These are phyloP conservation scores for Eptatretus atami DNA, from an alignment of 2,797 vertebrate genomes.

Conservation along the genomic window DNA sequence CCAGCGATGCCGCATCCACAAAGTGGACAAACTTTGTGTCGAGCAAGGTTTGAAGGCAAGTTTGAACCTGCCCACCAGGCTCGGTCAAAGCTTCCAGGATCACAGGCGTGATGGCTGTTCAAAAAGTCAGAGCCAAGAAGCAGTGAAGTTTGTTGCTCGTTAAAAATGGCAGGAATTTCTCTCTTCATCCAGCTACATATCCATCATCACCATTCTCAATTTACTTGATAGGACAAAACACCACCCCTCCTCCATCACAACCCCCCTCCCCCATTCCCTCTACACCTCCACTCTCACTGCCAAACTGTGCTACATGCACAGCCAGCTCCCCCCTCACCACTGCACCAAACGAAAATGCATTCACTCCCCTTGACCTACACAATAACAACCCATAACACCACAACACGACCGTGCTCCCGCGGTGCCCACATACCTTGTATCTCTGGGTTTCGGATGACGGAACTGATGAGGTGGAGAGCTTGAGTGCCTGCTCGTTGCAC, in stretches of 20 bases:
- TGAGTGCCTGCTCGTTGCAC: constrained; percentile 95
- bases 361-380: no score
- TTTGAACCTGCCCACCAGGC: constrained; percentile 62
- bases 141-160: neutral
- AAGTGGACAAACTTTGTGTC: constrained; percentile 98
- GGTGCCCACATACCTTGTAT: constrained; percentile 34
- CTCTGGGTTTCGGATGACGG: constrained; percentile 89
- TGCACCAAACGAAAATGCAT: no score
- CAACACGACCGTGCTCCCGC: neutral
- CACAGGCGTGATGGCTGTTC: constrained; percentile 58
- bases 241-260: neutral
- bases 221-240: neutral
- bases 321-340: no score
- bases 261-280: neutral
- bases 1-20: constrained; percentile 76
- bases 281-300: neutral
- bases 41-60: constrained; percentile 67
- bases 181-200: no score
- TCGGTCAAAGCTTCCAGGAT: constrained; percentile 77
- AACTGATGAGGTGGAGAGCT: constrained; percentile 69
- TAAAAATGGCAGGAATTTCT: no score
- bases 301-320: no score
- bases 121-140: neutral
- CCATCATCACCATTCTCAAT: no score
- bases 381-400: neutral